phyloP scores from a whole-genome alignment of 2,113 vertebrate species.

The Xiphorhynchus elegans region DNA sequence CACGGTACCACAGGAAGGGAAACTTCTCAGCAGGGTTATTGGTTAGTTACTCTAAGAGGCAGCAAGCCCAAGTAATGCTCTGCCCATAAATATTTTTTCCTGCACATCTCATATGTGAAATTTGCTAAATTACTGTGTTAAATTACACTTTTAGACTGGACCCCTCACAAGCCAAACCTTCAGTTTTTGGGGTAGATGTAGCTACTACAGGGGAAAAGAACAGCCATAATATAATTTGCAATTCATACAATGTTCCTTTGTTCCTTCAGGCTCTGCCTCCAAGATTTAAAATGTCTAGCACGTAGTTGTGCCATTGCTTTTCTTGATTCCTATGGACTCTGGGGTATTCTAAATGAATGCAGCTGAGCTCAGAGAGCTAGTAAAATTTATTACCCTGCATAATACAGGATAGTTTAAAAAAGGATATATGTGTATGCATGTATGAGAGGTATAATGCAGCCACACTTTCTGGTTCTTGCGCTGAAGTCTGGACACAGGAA shows the following conservation, averaged over 20 bases:
- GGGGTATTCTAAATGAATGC: background rate
- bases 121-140: background rate
- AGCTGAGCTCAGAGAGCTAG: background rate
- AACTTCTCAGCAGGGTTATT: background rate
- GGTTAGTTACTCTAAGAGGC: background rate
- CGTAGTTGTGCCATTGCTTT: background rate
- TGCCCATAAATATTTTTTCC: background rate
- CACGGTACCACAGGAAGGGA: background rate
- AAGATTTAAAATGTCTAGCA: background rate
- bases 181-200: background rate
- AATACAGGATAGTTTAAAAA: background rate
- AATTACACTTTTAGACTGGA: background rate
- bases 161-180: background rate
- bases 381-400: background rate
- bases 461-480: background rate
- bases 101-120: background rate
- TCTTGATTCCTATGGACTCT: background rate
- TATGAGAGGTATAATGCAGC: background rate
- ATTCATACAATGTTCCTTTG: background rate
- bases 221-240: background rate
- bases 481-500: background rate
- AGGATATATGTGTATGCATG: background rate
- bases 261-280: background rate
- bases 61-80: rapidly evolving
- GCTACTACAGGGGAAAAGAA: background rate